These are phyloP conservation scores for Fundulus diaphanus DNA, from an alignment of 2,797 vertebrate genomes.

Conservation along the genomic window DNA sequence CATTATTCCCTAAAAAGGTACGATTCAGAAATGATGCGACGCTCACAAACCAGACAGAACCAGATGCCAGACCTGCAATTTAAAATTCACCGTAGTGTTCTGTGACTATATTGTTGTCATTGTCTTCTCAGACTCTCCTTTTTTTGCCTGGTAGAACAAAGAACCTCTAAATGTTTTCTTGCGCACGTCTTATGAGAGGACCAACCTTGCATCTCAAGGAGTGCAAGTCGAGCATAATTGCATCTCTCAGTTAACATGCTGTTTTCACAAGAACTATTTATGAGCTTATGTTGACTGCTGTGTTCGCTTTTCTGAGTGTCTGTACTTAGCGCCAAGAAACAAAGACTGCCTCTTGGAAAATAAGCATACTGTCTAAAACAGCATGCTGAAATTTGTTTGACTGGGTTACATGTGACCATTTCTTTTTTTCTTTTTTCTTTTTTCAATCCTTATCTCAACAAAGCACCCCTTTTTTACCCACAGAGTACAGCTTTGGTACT, in stretches of 20 bases:
- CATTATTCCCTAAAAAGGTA: neutral
- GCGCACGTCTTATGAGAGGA: constrained; percentile 5
- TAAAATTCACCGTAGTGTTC: neutral
- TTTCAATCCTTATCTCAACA: neutral
- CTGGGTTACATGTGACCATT: neutral
- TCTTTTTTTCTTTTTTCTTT: too few species aligned
- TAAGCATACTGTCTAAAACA: constrained; percentile 24
- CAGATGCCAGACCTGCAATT: neutral
- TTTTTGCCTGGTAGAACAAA: neutral
- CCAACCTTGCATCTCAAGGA: constrained; percentile 18
- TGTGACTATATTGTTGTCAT: neutral
- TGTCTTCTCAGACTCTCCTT: constrained; percentile 15
- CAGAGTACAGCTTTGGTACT: neutral
- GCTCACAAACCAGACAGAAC: neutral
- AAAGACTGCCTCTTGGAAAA: constrained; percentile 4
- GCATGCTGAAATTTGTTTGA: neutral
- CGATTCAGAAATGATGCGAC: neutral
- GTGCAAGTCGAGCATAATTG: constrained; percentile 5
- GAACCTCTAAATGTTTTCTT: constrained; percentile 19
- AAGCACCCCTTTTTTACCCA: neutral
- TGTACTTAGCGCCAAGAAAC: neutral
- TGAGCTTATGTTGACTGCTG: constrained; percentile 4
- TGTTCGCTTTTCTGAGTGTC: constrained; percentile 3
- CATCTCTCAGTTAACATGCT: constrained; percentile 8
- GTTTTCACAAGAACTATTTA: constrained; percentile 4